Conservation (phyloP, 2,888 invertebrate species). For the Mythimna vitellina region DNA sequence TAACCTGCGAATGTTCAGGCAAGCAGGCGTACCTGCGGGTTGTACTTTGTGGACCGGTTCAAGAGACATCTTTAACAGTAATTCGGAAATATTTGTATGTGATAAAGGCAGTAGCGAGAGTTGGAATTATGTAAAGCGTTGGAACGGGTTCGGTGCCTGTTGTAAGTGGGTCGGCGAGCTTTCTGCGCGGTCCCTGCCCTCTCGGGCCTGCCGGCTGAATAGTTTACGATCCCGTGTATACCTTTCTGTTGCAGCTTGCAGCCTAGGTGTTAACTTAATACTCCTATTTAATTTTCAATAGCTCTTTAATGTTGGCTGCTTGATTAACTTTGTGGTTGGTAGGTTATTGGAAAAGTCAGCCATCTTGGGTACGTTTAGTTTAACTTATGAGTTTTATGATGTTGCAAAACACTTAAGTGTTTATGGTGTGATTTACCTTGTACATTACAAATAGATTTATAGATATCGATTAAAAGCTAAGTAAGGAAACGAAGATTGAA, state of each 20-base stretch:
- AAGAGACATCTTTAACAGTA: conserved; percentile 54
- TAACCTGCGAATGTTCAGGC: conserved; percentile 43
- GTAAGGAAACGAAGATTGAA: neutral
- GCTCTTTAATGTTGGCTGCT: conserved; percentile 35
- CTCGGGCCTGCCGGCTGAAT: conserved; percentile 55
- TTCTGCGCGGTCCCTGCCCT: conserved; percentile 79
- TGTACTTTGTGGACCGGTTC: conserved; percentile 44
- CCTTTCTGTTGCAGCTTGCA: conserved; percentile 40
- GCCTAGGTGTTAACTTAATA: conserved; percentile 40
- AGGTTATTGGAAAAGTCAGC: conserved; percentile 11
- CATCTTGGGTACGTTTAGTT: neutral
- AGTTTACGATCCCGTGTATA: conserved; percentile 59
- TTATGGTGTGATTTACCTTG: neutral
- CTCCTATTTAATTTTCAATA: conserved; percentile 38
- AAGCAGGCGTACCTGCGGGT: conserved; percentile 21
- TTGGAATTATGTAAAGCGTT: conserved; percentile 74
- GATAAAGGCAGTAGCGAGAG: conserved; percentile 69
- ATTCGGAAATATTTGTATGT: conserved; percentile 61
- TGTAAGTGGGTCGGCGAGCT: conserved; percentile 83
- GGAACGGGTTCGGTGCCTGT: conserved; percentile 68
- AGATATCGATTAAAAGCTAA: neutral
- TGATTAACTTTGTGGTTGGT: conserved; percentile 27
- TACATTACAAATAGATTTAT: neutral
- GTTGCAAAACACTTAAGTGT: too few relatives aligned
- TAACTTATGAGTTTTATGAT: neutral